Percentiles rank a stretch among this genome's conserved stretches.
phyloP scores from a whole-genome alignment of 1,140 invertebrate genomes.

The Zelostemma sp. region DNA sequence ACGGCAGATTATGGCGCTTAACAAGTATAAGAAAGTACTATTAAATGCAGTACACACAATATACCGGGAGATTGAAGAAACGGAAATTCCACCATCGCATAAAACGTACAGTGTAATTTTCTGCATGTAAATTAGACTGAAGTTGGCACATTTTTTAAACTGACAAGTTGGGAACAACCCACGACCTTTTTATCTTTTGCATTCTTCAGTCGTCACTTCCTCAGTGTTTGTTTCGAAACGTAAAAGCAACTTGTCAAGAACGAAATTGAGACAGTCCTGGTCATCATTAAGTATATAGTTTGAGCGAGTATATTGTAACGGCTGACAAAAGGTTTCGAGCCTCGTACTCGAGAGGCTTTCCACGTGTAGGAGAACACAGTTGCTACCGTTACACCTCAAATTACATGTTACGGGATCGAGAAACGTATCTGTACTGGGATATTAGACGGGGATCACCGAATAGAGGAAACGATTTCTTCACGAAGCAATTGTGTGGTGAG shows the following conservation, averaged over 20 bases:
- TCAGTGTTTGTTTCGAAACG: background rate
- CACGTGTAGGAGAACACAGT: constrained; percentile 23
- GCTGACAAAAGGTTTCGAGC: constrained; percentile 13
- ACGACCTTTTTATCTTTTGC: background rate
- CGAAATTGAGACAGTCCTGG: no score
- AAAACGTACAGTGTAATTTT: constrained; percentile 2
- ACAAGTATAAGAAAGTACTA: constrained; percentile 21
- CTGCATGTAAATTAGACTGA: no score
- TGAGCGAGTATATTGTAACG: constrained; percentile 26
- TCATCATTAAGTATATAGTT: constrained; percentile 2
- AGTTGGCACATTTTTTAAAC: no score
- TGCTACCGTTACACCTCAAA: constrained; percentile 42
- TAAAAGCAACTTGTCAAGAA: background rate
- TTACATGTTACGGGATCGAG: constrained; percentile 30
- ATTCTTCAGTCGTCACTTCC: background rate
- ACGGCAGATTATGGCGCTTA: constrained; percentile 5
- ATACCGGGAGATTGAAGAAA: constrained; percentile 8
- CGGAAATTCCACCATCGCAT: constrained; percentile 15
- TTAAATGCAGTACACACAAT: constrained; percentile 4
- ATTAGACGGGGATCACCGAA: constrained; percentile 23
- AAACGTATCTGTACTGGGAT: constrained; percentile 28
- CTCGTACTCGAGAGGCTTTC: constrained; percentile 23
- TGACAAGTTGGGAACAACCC: no score
- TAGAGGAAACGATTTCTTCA: constrained; percentile 33
- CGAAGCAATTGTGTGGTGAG: constrained; percentile 9